A percentile compares a stretch with the other conserved stretches of the same genome.
Conservation (phyloP, 2,113 vertebrate species). For the Sylvilagus bachmani region DNA sequence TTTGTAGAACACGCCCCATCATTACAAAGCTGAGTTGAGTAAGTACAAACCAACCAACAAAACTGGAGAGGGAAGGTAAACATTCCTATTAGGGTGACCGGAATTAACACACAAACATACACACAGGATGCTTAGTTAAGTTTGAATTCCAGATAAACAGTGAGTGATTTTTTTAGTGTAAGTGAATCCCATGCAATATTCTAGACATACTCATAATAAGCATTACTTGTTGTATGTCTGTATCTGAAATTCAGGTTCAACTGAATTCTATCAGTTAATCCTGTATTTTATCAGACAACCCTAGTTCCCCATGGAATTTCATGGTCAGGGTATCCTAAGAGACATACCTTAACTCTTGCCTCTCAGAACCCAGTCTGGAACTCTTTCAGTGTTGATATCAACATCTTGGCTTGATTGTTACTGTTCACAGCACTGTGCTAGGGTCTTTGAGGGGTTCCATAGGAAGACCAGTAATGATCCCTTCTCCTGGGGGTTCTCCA, state of each 20-base stretch:
- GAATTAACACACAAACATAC: slow-evolving; percentile 9
- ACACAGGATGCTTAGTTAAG: background rate
- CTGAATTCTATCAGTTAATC: no score
- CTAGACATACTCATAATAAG: background rate
- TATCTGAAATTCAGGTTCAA: background rate
- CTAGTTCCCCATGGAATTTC: background rate
- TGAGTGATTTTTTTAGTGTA: no score
- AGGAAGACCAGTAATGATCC: background rate
- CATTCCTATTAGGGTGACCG: background rate
- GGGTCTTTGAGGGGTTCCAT: background rate
- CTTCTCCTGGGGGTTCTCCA: background rate
- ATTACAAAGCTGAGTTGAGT: background rate
- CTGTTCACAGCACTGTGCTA: fast-evolving
- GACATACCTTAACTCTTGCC: background rate
- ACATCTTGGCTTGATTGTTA: background rate
- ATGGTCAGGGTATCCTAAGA: background rate
- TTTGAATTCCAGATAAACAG: slow-evolving; percentile 10
- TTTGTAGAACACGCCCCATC: background rate
- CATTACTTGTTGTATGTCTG: background rate
- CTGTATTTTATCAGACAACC: background rate
- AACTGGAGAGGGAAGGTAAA: background rate
- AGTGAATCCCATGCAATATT: background rate
- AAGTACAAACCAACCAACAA: background rate
- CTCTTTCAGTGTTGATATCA: background rate
- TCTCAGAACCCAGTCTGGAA: background rate